Evolutionary conservation across 2,888 invertebrate genomes (phyloP), one percentile per base, ranked within the genome.

Genomic region (Hirtodrosophila trivittata): DNA sequence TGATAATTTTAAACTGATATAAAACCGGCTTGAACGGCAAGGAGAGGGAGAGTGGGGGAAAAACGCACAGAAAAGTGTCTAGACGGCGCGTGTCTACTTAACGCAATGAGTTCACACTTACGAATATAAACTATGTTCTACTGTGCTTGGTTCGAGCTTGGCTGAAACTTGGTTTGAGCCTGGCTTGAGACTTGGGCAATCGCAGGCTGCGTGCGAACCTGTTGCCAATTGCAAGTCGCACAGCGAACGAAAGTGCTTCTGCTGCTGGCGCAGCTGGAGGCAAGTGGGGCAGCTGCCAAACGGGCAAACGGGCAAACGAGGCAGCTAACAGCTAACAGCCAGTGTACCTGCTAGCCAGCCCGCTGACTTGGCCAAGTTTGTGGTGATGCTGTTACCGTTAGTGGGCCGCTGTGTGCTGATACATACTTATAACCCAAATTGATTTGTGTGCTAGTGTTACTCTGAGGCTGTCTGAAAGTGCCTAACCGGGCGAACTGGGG

Each of bases 191-290:
- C 77, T 72, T 72, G 45, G 58, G 63, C 74, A 76, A 76, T 38
- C 75, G 7, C 46, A 37, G 50, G 38, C 73, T 73, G 77, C 63
- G 62, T 73, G 66, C 73, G 77, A 73, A 72, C 74, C 77, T 73
- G 73, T 58, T 67, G 76, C 67, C 38, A 73, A 12, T 56, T 18
- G 66, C 50, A 55, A 32, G 10, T 26, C 26, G 56, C 38, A 62
- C 64, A 55, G 63, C 60, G 68, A 77, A 76, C 76, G 78, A 70
- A 71, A 71, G 59, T 66, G 76, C 64, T 64, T 52, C 66, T 65
- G 59, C 12, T 33, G 45, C 66, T 65, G 59, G 54, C 70, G 39
- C 55, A 47, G 52, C 51, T 46, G 46, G 51, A 39, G 52, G 45
- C 57, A 43, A 52, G 52, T 54, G 35, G 52, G 37, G 26, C 26